Evolutionary conservation across 1,140 invertebrate species (phyloP).

Genomic region (Drosophila jambulina): DNA sequence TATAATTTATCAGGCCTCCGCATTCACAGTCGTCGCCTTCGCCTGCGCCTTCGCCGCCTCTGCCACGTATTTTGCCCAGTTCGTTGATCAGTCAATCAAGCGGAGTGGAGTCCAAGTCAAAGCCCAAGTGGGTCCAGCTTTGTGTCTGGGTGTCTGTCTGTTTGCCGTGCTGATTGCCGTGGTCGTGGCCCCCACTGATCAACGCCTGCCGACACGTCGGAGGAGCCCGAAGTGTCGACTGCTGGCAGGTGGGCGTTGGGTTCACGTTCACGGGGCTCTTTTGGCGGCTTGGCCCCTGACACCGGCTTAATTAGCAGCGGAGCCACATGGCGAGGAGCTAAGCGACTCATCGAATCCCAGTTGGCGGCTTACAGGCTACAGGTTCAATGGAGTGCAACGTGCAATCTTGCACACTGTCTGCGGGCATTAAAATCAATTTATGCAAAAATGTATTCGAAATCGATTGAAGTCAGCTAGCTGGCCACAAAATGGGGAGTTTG

Average conservation of each 20-base stretch:
- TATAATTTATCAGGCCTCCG: conserved; percentile 75
- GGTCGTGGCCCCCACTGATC: conserved; percentile 56
- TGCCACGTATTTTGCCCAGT: conserved; percentile 26
- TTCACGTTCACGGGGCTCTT: conserved; percentile 7
- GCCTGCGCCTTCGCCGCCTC: conserved; percentile 16
- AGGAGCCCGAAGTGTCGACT: conserved; percentile 22
- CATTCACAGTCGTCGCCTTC: conserved; percentile 38
- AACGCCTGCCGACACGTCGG: conserved; percentile 23
- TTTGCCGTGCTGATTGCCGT: conserved; percentile 62
- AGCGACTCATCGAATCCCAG: conserved; percentile 22
- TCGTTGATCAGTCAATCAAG: conserved; percentile 76
- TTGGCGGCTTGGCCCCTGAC: conserved; percentile 51
- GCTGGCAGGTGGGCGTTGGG: conserved; percentile 45
- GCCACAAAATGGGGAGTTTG: conserved; percentile 2
- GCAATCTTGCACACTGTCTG: conserved; percentile 32
- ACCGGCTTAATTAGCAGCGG: conserved; percentile 35
- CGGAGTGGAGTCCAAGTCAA: conserved; percentile 25
- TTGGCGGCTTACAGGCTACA: neutral
- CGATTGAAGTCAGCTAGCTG: conserved; percentile 28
- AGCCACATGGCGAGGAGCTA: conserved; percentile 23
- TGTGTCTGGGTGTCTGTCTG: conserved; percentile 34
- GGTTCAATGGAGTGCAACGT: conserved; percentile 27
- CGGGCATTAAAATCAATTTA: conserved; percentile 59
- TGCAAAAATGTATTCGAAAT: conserved; percentile 42
- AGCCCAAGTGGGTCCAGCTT: conserved; percentile 23